Evolutionary conservation across 2,113 vertebrate genomes (phyloP).

Genomic region (Globicephala melas): DNA sequence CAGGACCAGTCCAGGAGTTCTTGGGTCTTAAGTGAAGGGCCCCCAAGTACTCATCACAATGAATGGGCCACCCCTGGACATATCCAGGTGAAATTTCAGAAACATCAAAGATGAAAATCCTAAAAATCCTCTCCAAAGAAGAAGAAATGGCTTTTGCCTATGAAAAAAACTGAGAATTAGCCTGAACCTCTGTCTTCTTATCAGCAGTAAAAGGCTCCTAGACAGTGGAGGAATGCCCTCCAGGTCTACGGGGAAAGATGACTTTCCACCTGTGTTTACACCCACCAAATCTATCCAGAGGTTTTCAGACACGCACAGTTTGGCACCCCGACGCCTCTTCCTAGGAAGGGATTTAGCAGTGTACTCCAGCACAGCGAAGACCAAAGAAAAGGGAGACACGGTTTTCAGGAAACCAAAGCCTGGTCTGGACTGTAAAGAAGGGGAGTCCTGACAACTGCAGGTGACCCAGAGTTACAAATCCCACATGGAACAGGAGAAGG

Average conservation of each 20-base stretch:
- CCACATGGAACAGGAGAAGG: neutral
- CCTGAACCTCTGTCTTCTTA: neutral
- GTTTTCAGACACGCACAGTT: neutral
- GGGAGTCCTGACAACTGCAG: neutral
- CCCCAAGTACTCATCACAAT: neutral
- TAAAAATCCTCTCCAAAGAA: neutral
- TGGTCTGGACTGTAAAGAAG: neutral
- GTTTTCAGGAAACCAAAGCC: neutral
- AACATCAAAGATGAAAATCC: neutral
- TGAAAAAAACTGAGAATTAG: neutral
- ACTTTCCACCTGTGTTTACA: neutral
- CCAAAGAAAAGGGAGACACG: neutral
- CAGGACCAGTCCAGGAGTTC: neutral
- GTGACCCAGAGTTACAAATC: neutral
- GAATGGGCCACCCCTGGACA: neutral
- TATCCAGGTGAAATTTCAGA: neutral
- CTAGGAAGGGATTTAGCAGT: neutral
- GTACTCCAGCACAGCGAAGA: neutral
- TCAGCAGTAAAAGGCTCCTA: neutral
- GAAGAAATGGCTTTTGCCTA: neutral
- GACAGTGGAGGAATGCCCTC: neutral
- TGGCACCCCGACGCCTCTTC: neutral
- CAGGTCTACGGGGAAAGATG: neutral
- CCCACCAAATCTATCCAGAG: neutral
- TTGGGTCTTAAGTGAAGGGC: neutral